phyloP scores from a whole-genome alignment of 2,888 invertebrate species.

The Aporophyla lueneburgensis region DNA sequence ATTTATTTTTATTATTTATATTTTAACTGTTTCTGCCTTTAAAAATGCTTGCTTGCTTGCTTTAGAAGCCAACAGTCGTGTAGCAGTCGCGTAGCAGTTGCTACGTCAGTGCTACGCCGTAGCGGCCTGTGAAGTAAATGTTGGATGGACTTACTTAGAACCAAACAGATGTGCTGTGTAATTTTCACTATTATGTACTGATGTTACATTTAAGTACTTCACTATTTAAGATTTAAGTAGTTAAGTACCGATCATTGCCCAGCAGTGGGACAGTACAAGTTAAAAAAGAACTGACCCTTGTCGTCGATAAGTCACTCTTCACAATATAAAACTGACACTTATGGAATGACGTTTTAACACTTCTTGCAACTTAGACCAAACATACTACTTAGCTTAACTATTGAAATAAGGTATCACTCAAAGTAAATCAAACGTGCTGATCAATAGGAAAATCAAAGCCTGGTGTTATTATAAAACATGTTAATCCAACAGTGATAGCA shows the following conservation, averaged over 20 bases:
- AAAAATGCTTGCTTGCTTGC: background rate
- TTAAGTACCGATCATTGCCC: too few species aligned
- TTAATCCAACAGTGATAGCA: background rate
- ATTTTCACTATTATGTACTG: too few species aligned
- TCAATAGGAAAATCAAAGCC: too few species aligned
- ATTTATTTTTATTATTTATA: too few species aligned
- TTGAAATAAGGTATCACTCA: background rate
- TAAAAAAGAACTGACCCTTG: background rate
- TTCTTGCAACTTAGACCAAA: background rate
- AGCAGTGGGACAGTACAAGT: background rate
- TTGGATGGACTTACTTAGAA: too few species aligned
- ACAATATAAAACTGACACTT: background rate
- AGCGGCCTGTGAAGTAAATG: background rate
- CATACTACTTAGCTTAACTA: background rate
- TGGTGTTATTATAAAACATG: background rate
- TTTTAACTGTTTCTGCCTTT: background rate
- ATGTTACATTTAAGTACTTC: background rate
- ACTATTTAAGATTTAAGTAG: background rate
- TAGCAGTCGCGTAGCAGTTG: background rate
- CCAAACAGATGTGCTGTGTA: too few species aligned
- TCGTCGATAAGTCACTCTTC: too few species aligned
- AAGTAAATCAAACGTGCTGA: background rate
- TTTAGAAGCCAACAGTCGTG: too few species aligned
- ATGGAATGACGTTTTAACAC: background rate
- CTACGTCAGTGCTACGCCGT: constrained; percentile 18